Base-by-base conservation (phyloP, 2,888 invertebrate genomes). In the Gari tellinella region DNA sequence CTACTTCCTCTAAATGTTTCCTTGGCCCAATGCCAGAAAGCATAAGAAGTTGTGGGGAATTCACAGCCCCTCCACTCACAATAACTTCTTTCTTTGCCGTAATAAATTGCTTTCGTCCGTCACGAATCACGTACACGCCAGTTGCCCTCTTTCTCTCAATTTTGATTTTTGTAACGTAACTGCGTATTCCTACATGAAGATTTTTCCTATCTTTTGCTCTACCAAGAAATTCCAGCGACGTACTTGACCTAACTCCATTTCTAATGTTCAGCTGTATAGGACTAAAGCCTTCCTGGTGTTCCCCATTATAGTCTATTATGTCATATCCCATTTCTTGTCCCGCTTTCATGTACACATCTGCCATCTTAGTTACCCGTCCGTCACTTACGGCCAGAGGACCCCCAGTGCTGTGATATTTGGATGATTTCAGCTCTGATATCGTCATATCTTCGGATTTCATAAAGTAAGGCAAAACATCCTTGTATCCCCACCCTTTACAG, bases 1-100 rank as follows among this genome's bases (percentile, higher is more conserved):
- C 82, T 15, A 90, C 72, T 15, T 85, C 83, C 52, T 89, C 81
- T 7, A 92, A 83, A 25, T 91, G 89, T 26, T 85, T 80, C 21
- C 66, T 76, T 2, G 92, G 92, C 26, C 92, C 92, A 26, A 92
- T 84, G 10, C 91, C 91, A 41, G 90, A 90, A 23, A 90, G 74
- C 87, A 92, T 85, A 15, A 92, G 76, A 5, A 92, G 70, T 45
- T 90, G 88, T 5, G 92, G 91, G 1, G 91, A 89, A 62, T 90
- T 90, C 4, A 92, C 85, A 23, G 90, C 83, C 5, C 92, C 92
- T 4, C 90, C 91, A 40, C 88, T 88, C 14, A 91, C 82, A 26
- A 90, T 87, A 17, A 91, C 86, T 79, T 88, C 86, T 68, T 83
- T 81, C 26, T 74, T 70, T 43, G 87, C 84, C 58, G 76, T 58